Percentiles rank a stretch among this genome's conserved stretches.
Conservation (phyloP, 2,113 vertebrate species). For the Datnioides undecimradiatus region DNA sequence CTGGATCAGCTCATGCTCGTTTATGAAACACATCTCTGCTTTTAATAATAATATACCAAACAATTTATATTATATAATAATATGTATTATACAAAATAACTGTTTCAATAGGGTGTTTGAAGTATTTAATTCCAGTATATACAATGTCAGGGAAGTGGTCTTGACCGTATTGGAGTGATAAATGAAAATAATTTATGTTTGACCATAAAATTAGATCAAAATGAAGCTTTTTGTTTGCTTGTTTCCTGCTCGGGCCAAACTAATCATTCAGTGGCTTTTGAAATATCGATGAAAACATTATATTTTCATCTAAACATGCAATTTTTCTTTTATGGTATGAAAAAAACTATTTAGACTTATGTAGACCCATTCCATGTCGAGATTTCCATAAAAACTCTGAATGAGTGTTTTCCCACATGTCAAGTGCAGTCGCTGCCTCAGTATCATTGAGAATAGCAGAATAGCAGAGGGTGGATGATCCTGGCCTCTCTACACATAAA, state of each 20-base stretch:
- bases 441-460: constrained; percentile 10
- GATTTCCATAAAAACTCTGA: constrained; percentile 20
- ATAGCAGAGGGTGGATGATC: constrained; percentile 16
- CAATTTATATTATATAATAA: not conserved
- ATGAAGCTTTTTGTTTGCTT: not conserved
- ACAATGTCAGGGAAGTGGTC: too few relatives aligned
- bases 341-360: not conserved
- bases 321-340: not conserved
- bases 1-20: not conserved
- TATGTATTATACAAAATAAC: not conserved
- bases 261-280: not conserved
- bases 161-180: too few relatives aligned
- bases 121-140: not conserved
- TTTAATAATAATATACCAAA: not conserved
- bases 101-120: not conserved
- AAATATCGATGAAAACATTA: not conserved
- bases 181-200: not conserved
- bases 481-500: constrained; percentile 14
- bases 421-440: constrained; percentile 9
- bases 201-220: not conserved
- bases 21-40: constrained; percentile 12
- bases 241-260: not conserved
- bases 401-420: constrained; percentile 8
- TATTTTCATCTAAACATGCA: not conserved
- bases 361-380: not conserved